These are phyloP conservation scores for Bryconaethiops microstoma DNA, from an alignment of 2,797 vertebrate species.

Conservation along the genomic window DNA sequence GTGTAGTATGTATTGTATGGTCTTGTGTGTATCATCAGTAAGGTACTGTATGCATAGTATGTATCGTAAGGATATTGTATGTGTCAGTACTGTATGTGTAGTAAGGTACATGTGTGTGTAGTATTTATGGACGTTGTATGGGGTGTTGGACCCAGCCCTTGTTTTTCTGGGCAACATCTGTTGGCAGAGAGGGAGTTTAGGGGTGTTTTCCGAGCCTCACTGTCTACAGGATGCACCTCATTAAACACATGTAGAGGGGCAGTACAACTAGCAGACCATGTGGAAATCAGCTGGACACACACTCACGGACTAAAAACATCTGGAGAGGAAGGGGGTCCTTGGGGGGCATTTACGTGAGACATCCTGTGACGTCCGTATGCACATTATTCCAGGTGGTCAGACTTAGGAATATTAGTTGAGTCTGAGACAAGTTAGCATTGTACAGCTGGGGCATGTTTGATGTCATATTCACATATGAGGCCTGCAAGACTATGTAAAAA, in stretches of 20 bases:
- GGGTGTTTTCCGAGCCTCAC: not conserved
- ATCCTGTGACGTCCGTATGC: not conserved
- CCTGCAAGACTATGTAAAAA: not conserved
- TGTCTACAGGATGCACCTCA: slow-evolving; percentile 36
- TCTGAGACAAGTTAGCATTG: not conserved
- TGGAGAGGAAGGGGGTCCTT: slow-evolving; percentile 28
- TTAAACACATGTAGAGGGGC: slow-evolving; percentile 1
- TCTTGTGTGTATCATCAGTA: too few species aligned
- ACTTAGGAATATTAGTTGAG: not conserved
- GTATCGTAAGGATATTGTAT: too few species aligned
- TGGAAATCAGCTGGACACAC: slow-evolving; percentile 37
- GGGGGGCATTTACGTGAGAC: slow-evolving; percentile 13
- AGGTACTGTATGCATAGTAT: too few species aligned
- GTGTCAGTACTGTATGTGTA: too few species aligned
- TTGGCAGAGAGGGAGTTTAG: not conserved
- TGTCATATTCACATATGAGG: not conserved
- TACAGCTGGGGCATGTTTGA: slow-evolving; percentile 16
- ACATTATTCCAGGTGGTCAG: slow-evolving; percentile 3
- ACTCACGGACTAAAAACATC: slow-evolving; percentile 30
- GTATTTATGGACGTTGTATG: too few species aligned
- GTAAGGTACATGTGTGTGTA: too few species aligned
- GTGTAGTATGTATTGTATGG: too few species aligned
- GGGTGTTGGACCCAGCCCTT: not conserved
- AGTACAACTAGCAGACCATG: slow-evolving; percentile 26
- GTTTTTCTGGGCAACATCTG: not conserved